Conservation (phyloP, 2,113 vertebrate genomes). For the Copsychus sechellarum region DNA sequence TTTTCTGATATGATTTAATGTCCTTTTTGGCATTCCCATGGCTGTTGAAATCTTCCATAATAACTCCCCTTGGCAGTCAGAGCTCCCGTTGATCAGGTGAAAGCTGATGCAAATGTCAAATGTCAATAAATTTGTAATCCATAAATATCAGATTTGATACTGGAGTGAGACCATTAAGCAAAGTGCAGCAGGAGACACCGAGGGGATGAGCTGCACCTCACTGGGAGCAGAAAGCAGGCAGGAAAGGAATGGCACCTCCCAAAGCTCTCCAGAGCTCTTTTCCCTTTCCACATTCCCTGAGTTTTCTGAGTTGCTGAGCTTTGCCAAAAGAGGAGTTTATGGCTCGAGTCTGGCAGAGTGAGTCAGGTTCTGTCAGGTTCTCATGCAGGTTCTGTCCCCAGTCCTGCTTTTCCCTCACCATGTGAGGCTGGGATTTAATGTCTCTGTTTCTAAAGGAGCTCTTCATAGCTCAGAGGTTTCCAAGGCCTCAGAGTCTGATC, state of each 20-base stretch:
- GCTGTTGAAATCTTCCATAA: constrained; percentile 72
- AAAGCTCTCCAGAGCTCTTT: not conserved
- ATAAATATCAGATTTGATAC: constrained; percentile 62
- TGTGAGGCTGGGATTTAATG: not conserved
- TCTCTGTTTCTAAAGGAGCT: not conserved
- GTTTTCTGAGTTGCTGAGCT: not conserved
- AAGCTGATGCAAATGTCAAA: constrained; percentile 73
- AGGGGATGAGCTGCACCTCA: not conserved
- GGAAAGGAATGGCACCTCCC: not conserved
- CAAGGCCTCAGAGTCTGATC: not conserved
- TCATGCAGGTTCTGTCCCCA: not conserved
- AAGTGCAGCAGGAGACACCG: constrained; percentile 42
- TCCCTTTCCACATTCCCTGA: not conserved
- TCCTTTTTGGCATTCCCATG: constrained; percentile 69
- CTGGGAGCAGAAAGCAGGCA: not conserved
- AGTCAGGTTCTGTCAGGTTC: no score
- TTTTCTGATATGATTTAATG: constrained; percentile 76
- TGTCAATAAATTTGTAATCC: constrained; percentile 77
- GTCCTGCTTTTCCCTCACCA: not conserved
- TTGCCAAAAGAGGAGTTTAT: not conserved
- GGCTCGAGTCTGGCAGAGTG: rapidly evolving
- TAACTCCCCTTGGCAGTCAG: constrained; percentile 71
- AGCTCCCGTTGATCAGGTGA: constrained; percentile 73
- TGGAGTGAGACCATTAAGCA: constrained; percentile 42
- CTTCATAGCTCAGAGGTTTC: not conserved